phyloP scores from a whole-genome alignment of 92 coral and sea anemone species.

The Bergia puertoricense region DNA sequence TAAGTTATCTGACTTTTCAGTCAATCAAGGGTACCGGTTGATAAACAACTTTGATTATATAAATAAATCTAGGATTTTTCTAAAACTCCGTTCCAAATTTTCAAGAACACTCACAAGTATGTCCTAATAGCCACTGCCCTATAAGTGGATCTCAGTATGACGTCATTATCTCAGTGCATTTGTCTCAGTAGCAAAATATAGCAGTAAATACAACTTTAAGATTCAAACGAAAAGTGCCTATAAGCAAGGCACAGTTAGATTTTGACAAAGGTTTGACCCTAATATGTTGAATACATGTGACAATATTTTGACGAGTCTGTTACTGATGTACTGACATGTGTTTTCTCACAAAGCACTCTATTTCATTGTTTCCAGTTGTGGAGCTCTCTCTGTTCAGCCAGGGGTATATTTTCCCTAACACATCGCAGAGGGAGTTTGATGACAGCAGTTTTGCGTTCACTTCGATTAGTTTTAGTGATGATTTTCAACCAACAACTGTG shows the following conservation, averaged over 20 bases:
- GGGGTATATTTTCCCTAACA: constrained; percentile 19
- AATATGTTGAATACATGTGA: too few relatives aligned
- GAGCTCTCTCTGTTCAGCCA: constrained; percentile 16
- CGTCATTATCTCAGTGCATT: too few relatives aligned
- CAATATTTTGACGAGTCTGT: background rate
- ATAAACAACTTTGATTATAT: background rate
- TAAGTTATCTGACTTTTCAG: background rate
- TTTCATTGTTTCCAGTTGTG: constrained; percentile 4
- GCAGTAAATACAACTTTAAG: too few relatives aligned
- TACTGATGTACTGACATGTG: too few relatives aligned
- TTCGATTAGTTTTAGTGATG: constrained; percentile 24
- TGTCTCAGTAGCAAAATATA: too few relatives aligned
- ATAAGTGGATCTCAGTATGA: too few relatives aligned
- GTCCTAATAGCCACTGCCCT: too few relatives aligned
- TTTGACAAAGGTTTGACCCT: too few relatives aligned
- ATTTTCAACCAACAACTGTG: constrained; percentile 27
- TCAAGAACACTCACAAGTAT: too few relatives aligned
- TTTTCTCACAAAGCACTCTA: background rate
- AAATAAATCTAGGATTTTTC: background rate
- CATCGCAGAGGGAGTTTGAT: constrained; percentile 6
- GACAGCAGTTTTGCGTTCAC: background rate
- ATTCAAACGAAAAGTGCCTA: too few relatives aligned
- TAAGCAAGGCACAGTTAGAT: too few relatives aligned
- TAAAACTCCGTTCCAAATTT: too few relatives aligned
- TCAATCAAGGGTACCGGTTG: background rate